These are phyloP conservation scores for Amazona guildingii DNA, from an alignment of 2,113 vertebrate species.

Conservation along the genomic window DNA sequence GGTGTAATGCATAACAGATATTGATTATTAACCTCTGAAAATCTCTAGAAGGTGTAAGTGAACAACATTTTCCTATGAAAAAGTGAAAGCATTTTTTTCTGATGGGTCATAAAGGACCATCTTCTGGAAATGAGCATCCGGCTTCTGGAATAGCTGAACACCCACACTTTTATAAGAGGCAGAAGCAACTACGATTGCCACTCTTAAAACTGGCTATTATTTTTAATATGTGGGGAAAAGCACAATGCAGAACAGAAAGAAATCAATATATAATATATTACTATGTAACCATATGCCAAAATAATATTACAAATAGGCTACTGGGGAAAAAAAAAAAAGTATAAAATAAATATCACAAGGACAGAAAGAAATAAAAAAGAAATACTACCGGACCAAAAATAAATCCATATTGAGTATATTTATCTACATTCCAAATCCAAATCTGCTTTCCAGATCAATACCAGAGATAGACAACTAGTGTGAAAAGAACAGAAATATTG, in stretches of 20 bases:
- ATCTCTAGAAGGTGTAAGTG: background rate
- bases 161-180: background rate
- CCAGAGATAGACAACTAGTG: background rate
- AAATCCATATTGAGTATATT: constrained; percentile 35
- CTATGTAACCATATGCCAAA: constrained; percentile 13
- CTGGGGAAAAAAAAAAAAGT: constrained; percentile 15
- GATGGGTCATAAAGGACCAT: background rate
- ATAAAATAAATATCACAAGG: constrained; percentile 37
- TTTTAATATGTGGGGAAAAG: background rate
- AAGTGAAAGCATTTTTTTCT: background rate
- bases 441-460: constrained; percentile 54
- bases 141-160: background rate
- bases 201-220: background rate
- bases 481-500: constrained; percentile 24
- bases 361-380: constrained; percentile 32
- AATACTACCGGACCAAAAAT: background rate
- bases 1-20: background rate
- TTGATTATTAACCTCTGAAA: background rate
- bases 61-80: background rate
- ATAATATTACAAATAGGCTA: constrained; percentile 18
- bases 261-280: constrained; percentile 55
- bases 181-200: background rate
- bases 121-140: background rate
- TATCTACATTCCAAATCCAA: constrained; percentile 30
- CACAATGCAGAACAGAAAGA: background rate